These are phyloP conservation scores for Tiphia femorata DNA, from an alignment of 2,888 invertebrate species.

Conservation along the genomic window DNA sequence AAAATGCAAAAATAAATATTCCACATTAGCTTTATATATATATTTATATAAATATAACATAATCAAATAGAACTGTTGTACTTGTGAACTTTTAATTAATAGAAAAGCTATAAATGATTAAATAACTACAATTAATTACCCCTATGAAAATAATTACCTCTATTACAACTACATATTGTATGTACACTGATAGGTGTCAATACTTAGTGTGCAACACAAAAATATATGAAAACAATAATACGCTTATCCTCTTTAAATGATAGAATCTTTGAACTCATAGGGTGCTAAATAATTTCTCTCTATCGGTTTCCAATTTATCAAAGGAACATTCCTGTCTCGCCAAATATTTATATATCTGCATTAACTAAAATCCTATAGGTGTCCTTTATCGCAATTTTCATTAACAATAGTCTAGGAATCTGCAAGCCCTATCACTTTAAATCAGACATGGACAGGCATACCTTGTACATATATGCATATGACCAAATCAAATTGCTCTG, in stretches of 20 bases:
- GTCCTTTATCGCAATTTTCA: constrained; percentile 36
- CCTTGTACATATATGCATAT: too few species aligned
- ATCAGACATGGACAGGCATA: constrained; percentile 5
- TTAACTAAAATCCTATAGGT: constrained; percentile 35
- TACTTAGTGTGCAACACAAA: too few species aligned
- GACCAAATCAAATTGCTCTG: too few species aligned
- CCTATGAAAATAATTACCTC: constrained; percentile 54
- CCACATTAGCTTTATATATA: constrained; percentile 16
- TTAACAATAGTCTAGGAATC: constrained; percentile 52
- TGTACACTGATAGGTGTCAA: constrained; percentile 46
- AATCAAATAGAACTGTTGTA: constrained; percentile 39
- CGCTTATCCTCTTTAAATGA: too few species aligned
- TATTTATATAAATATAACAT: constrained; percentile 15
- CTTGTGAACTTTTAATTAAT: constrained; percentile 16
- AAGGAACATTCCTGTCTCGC: constrained; percentile 32
- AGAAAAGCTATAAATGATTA: constrained; percentile 40
- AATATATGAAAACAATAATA: too few species aligned
- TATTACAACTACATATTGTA: constrained; percentile 52
- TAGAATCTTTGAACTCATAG: constrained; percentile 16
- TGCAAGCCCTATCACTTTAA: constrained; percentile 56
- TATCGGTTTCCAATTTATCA: constrained; percentile 27
- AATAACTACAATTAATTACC: constrained; percentile 44
- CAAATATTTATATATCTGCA: constrained; percentile 37
- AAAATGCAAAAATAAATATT: constrained; percentile 25
- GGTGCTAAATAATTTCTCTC: constrained; percentile 29